Evolutionary conservation across 2,113 vertebrate genomes (phyloP), one percentile per base, ranked within the genome.

Genomic region (Hymenochirus boettgeri): DNA sequence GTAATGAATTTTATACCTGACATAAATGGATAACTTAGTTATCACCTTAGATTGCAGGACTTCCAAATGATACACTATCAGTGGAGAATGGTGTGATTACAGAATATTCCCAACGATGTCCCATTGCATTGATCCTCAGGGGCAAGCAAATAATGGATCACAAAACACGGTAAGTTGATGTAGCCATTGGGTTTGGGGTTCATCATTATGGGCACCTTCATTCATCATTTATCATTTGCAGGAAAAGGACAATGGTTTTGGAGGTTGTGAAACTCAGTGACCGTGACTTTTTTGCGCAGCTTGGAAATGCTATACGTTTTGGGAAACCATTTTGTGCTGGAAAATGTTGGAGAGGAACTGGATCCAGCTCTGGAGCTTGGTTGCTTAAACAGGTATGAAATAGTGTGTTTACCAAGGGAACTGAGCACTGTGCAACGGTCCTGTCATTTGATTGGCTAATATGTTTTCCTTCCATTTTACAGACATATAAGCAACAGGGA

Each of bases 141-240:
- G 90, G 73, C 92, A 93, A 77, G 94, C 93, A 75, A 98, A 98
- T 80, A 91, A 87, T 17, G 94, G 92, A 92, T 92, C 96, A 75
- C 95, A 92, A 80, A 94, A 90, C 72, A 85, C 91, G 93, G 93
- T 91, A 73, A 88, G 82, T 21, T 22, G 18, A 4, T 35, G 10
- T 35, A 35, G 10, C 33, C 15, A 35, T 9, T 33, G 47, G 21
- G 47, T 21, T 7, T 23, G n/a, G n/a, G n/a, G n/a, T n/a, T n/a
- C n/a, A n/a, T n/a, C n/a, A n/a, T n/a, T 12, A 23, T 5, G 24
- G 47, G 47, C 23, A 53, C 5, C 24, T 53, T n/a, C n/a, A 7
- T 5, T 1, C 24, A 29, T 6, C 19, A 31, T 53, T 3, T 29
- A 29, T 47, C 22, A 54, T 29, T 72, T 65, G 10, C 74, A 97